Evolutionary conservation across 1,140 invertebrate species (phyloP).

Genomic region (Thaumetopoea pityocampa): DNA sequence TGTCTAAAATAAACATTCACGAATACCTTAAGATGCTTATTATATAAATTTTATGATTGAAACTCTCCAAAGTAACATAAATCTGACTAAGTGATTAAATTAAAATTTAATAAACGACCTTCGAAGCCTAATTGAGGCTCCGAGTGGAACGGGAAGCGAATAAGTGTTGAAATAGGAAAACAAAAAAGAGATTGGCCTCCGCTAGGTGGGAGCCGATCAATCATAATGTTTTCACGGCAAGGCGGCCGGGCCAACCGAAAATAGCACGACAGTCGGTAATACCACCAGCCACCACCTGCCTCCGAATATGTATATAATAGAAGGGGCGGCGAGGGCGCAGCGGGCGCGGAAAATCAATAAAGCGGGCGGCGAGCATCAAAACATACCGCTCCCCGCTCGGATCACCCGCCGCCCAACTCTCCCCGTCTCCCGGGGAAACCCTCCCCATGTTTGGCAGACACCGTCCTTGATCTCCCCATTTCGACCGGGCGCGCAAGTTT

Average conservation of each 20-base stretch:
- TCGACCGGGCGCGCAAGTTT: conserved; percentile 57
- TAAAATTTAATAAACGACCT: not conserved
- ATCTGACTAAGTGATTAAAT: no score
- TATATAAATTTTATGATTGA: no score
- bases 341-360: conserved; percentile 69
- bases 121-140: conserved; percentile 2
- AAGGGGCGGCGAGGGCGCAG: conserved; percentile 44
- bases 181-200: conserved; percentile 35
- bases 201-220: conserved; percentile 45
- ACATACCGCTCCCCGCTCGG: conserved; percentile 46
- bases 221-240: conserved; percentile 48
- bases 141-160: not conserved
- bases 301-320: conserved; percentile 65
- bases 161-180: conserved; percentile 18
- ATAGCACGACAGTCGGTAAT: conserved; percentile 55
- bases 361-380: conserved; percentile 68
- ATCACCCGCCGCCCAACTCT: conserved; percentile 21
- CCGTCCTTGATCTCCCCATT: conserved; percentile 71
- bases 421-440: conserved; percentile 69
- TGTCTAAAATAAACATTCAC: no score
- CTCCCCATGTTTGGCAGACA: conserved; percentile 70
- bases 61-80: no score
- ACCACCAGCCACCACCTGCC: conserved; percentile 50
- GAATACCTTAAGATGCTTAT: no score
- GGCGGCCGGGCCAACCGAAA: conserved; percentile 57